phyloP scores from a whole-genome alignment of 2,888 invertebrate species.

The Amphipoea lucens region DNA sequence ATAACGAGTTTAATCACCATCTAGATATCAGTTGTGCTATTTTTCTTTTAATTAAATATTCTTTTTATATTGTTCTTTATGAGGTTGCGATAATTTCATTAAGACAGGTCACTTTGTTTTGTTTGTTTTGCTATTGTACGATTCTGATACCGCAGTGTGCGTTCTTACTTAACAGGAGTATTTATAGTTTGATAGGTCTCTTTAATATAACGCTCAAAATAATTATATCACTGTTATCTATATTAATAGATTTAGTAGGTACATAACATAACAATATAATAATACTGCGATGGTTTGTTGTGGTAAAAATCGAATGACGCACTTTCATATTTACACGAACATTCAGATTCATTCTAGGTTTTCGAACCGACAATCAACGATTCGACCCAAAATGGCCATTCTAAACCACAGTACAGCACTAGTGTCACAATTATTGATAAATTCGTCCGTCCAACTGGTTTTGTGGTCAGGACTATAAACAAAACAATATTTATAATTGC shows the following conservation, averaged over 20 bases:
- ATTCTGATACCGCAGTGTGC: conserved; percentile 25
- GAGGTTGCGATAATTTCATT: conserved; percentile 35
- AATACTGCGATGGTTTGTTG: conserved; percentile 15
- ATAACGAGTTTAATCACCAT: conserved; percentile 67
- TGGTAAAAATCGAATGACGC: conserved; percentile 24
- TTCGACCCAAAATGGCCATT: conserved; percentile 11
- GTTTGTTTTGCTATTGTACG: conserved; percentile 18
- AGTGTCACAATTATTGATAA: conserved; percentile 49
- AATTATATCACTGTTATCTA: conserved; percentile 32
- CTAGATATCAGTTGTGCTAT: conserved; percentile 57
- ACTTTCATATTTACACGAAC: conserved; percentile 20
- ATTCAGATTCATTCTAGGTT: conserved; percentile 9
- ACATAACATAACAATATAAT: conserved; percentile 2
- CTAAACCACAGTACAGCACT: conserved; percentile 42
- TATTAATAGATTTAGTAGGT: conserved; percentile 9
- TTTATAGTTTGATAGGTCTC: not conserved
- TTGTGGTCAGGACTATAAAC: conserved; percentile 43
- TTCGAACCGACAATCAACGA: conserved; percentile 15
- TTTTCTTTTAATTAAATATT: conserved; percentile 67
- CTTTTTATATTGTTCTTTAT: conserved; percentile 39
- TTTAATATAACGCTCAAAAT: not conserved
- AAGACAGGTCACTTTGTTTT: conserved; percentile 13
- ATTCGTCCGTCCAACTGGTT: conserved; percentile 25
- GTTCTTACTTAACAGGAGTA: conserved; percentile 22
- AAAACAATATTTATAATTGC: conserved; percentile 55